Evolutionary conservation across 2,113 vertebrate genomes (phyloP), one percentile per base, ranked within the genome.

Genomic region (Xyrauchen texanus): DNA sequence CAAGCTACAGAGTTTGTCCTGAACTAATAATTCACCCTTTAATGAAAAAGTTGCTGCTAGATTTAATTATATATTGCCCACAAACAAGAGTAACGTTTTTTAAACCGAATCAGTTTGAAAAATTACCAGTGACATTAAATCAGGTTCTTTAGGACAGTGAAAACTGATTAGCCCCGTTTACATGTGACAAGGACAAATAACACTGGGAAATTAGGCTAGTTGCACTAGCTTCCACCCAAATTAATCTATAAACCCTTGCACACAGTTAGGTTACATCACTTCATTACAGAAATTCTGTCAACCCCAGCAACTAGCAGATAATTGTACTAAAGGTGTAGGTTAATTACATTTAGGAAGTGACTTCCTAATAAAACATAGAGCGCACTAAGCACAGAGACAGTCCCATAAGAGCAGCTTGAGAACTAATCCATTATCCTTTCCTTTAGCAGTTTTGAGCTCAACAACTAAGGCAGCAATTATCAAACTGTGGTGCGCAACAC

Each of bases 101-200:
- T n/a, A n/a, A n/a, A 55, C 60, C 70, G 44, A 47, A 58, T 58
- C 13, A 0, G 13, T 15, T 58, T 58, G 55, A 58, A 58, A 58
- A 58, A 60, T 73, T 60, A 61, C 55, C 8, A 61, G 9, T 47
- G 70, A 47, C 70, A 47, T 73, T 73, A 73, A 60, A 61, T 73
- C 60, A 60, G 55, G 55, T 60, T 73, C 70, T 73, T 60, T 60
- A 21, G 46, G 44, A 46, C 44, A 46, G n/a, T 73, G 60, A 61
- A 73, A 73, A 47, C 55, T 47, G 55, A 61, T 60, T 73, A 60
- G 68, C 11, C 7, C 9, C 53, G 52, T 69, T 69, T 69, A 72
- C 4, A 60, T 15, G 55, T 45, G 55, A 61, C 55, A 73, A n/a
- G 16, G 70, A 15, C 4, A 15, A 61, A 47, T 12, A 61, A 47